Evolutionary conservation across 1,140 invertebrate genomes (phyloP).

Genomic region (Mya arenaria): DNA sequence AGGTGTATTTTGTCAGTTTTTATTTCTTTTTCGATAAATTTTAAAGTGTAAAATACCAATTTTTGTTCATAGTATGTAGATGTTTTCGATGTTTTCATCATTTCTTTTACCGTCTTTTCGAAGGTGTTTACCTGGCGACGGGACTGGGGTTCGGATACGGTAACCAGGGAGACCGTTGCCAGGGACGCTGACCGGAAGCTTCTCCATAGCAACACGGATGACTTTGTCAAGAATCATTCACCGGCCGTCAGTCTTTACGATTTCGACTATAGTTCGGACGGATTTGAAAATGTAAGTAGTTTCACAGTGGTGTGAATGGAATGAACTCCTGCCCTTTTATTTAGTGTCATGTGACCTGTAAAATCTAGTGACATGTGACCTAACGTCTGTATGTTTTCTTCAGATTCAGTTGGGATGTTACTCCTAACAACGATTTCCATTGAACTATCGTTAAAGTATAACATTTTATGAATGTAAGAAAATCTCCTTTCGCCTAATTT

Average conservation of each 20-base stretch:
- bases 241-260: slow-evolving; percentile 12
- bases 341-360: not conserved
- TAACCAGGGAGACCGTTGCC: not conserved
- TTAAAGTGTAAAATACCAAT: no score
- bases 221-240: not conserved
- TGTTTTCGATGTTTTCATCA: no score
- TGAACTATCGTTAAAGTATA: not conserved
- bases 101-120: no score
- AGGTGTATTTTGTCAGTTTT: no score
- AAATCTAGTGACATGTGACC: not conserved
- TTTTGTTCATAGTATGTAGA: no score
- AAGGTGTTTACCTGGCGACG: slow-evolving; percentile 11
- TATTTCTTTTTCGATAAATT: no score
- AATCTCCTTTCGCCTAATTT: no score
- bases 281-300: not conserved
- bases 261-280: not conserved
- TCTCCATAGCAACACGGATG: not conserved
- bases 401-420: not conserved
- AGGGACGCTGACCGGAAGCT: not conserved
- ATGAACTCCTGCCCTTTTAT: not conserved
- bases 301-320: not conserved
- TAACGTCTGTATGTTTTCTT: not conserved
- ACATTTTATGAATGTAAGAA: no score
- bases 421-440: not conserved
- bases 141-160: slow-evolving; percentile 2